Conservation (phyloP, 1,140 invertebrate species). For the Sitophilus oryzae region DNA sequence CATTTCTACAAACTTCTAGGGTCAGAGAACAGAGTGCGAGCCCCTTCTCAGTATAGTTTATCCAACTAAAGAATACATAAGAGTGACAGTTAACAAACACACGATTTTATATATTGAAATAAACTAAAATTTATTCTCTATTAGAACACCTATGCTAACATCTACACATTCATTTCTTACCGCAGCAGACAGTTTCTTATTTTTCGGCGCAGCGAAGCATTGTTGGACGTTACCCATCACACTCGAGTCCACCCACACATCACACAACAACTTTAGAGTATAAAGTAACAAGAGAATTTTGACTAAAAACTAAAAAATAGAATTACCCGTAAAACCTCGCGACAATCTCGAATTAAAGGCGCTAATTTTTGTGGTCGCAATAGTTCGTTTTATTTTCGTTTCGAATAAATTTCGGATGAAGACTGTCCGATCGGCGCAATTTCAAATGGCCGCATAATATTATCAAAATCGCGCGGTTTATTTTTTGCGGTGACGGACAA, state of each 20-base stretch:
- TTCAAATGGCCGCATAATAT: constrained; percentile 17
- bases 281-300: constrained; percentile 1
- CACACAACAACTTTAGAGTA: constrained; percentile 13
- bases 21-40: too few relatives aligned
- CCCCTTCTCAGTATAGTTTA: too few relatives aligned
- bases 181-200: constrained; percentile 19
- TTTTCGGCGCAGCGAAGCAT: constrained; percentile 34
- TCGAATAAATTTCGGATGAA: constrained; percentile 13
- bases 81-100: too few relatives aligned
- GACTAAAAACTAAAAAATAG: constrained; percentile 7
- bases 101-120: too few relatives aligned
- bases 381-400: not conserved
- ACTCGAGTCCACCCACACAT: constrained; percentile 26
- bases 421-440: constrained; percentile 4
- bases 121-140: too few relatives aligned
- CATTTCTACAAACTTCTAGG: too few relatives aligned
- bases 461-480: constrained; percentile 28
- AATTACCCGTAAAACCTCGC: constrained; percentile 9
- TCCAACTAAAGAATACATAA: too few relatives aligned
- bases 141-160: too few relatives aligned
- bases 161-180: too few relatives aligned
- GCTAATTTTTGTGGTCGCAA: too few relatives aligned
- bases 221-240: constrained; percentile 38
- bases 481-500: constrained; percentile 29
- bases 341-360: too few relatives aligned